Evolutionary conservation across 2,113 vertebrate species (phyloP).

Genomic region (Myrmecobius fasciatus): DNA sequence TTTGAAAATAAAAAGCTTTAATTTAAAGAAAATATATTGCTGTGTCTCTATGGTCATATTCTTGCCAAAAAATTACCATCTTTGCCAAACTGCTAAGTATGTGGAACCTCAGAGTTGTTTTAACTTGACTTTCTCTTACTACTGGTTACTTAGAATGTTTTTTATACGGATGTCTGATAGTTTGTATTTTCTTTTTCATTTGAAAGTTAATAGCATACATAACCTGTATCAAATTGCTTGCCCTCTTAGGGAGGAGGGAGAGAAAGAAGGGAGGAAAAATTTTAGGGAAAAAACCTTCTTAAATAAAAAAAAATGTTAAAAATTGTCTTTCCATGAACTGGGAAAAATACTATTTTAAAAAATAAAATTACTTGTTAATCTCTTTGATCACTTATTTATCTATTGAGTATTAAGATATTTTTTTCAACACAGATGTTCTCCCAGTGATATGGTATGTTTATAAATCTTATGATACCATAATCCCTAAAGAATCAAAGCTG

Average conservation of each 20-base stretch:
- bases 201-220: neutral
- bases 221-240: no score
- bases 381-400: neutral
- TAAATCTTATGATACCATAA: neutral
- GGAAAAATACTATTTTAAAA: no score
- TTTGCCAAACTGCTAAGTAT: neutral
- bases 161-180: neutral
- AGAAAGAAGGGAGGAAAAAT: no score
- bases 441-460: neutral
- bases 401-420: neutral
- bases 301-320: no score
- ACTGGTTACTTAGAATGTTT: neutral
- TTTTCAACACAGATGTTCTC: neutral
- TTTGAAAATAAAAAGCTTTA: no score
- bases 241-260: no score
- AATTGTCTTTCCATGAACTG: no score
- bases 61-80: neutral
- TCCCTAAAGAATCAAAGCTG: neutral
- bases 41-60: neutral
- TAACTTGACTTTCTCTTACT: neutral
- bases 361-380: neutral
- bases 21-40: neutral
- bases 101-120: neutral
- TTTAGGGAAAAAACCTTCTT: no score
- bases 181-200: neutral